These are phyloP conservation scores for Solen grandis DNA, from an alignment of 1,140 invertebrate genomes.

Conservation along the genomic window DNA sequence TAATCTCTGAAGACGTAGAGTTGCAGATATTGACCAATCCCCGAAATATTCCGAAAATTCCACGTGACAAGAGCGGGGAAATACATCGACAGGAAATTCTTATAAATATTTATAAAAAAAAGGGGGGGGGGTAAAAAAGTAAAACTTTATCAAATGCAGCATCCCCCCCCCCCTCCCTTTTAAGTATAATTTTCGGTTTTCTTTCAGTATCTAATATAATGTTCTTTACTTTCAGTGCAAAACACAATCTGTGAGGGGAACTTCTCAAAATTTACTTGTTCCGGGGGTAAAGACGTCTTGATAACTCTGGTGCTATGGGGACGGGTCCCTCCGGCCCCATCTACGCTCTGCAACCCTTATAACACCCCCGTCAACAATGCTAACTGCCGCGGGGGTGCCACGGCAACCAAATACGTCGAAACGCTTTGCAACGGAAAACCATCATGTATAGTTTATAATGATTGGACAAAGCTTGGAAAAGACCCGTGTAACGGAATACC, in stretches of 20 bases:
- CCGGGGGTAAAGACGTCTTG: conserved; percentile 29
- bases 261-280: conserved; percentile 4
- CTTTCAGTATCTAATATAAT: not conserved
- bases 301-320: conserved; percentile 46
- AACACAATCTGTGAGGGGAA: conserved; percentile 41
- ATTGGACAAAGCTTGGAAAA: conserved; percentile 34
- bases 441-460: conserved; percentile 20
- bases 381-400: conserved; percentile 21
- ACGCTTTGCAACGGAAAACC: conserved; percentile 26
- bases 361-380: conserved; percentile 24
- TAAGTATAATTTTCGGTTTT: not conserved
- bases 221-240: conserved; percentile 12
- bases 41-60: not conserved
- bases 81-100: not conserved
- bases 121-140: too few relatives aligned
- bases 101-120: too few relatives aligned
- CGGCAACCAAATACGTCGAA: conserved; percentile 11
- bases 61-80: not conserved
- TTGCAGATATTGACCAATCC: not conserved
- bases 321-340: conserved; percentile 26
- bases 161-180: not conserved
- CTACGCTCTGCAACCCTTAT: conserved; percentile 33
- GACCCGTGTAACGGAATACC: conserved; percentile 42
- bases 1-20: not conserved
- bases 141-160: not conserved